These are phyloP conservation scores for Bucco capensis DNA, from an alignment of 2,113 vertebrate species.

Conservation along the genomic window DNA sequence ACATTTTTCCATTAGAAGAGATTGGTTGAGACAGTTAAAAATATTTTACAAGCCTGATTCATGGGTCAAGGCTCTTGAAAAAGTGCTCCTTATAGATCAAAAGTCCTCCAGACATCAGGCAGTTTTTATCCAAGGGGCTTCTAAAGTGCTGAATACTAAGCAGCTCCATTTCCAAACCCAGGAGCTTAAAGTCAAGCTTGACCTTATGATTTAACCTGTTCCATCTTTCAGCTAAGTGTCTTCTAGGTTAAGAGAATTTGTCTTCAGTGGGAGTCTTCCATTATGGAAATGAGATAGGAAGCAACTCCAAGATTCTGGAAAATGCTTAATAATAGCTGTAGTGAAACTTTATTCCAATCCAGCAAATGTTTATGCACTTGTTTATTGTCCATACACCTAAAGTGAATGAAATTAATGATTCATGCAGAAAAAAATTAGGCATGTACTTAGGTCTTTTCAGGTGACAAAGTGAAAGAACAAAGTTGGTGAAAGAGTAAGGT, in stretches of 20 bases:
- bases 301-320: not conserved
- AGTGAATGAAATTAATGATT: not conserved
- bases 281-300: not conserved
- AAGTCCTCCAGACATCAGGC: not conserved
- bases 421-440: not conserved
- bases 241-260: not conserved
- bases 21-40: not conserved
- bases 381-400: not conserved
- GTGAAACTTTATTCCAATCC: not conserved
- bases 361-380: not conserved
- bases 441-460: not conserved
- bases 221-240: not conserved
- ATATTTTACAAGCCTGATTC: not conserved
- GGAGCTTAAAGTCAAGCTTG: not conserved
- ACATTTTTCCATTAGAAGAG: not conserved
- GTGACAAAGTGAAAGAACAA: not conserved
- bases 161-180: not conserved
- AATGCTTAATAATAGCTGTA: not conserved
- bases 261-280: not conserved
- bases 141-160: not conserved
- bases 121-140: slow-evolving; percentile 19
- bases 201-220: not conserved
- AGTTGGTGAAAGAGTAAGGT: not conserved
- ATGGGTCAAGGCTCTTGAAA: not conserved
- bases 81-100: not conserved